These are phyloP conservation scores for Lycocorax pyrrhopterus DNA, from an alignment of 2,113 vertebrate genomes.

Conservation along the genomic window DNA sequence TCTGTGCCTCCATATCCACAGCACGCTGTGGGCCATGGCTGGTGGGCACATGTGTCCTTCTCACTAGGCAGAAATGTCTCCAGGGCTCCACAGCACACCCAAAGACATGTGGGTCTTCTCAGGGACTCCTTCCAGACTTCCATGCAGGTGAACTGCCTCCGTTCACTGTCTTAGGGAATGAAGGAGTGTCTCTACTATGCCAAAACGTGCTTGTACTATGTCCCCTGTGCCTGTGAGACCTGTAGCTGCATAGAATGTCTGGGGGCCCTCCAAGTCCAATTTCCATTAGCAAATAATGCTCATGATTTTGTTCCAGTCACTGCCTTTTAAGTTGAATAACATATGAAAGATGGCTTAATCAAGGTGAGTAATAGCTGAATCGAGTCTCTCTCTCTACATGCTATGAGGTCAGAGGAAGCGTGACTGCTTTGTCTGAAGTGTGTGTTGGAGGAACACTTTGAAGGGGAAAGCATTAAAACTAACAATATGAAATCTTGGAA, in stretches of 20 bases:
- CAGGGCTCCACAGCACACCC: background rate
- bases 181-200: background rate
- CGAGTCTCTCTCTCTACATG: background rate
- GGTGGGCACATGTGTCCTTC: background rate
- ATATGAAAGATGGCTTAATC: background rate
- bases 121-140: background rate
- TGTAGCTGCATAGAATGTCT: background rate
- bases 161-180: background rate
- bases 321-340: background rate
- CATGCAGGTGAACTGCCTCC: background rate
- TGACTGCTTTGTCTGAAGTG: background rate
- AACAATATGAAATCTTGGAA: background rate
- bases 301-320: conserved; percentile 16
- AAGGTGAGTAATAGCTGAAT: background rate
- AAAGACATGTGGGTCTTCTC: background rate
- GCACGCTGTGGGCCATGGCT: background rate
- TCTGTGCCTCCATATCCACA: background rate
- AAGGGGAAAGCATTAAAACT: background rate
- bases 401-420: background rate
- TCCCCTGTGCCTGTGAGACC: background rate
- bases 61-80: background rate
- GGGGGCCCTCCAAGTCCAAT: background rate
- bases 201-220: background rate
- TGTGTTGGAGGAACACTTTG: background rate
- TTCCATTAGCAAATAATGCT: conserved; percentile 4